phyloP scores from a whole-genome alignment of 1,140 invertebrate species.

The Periplaneta americana region DNA sequence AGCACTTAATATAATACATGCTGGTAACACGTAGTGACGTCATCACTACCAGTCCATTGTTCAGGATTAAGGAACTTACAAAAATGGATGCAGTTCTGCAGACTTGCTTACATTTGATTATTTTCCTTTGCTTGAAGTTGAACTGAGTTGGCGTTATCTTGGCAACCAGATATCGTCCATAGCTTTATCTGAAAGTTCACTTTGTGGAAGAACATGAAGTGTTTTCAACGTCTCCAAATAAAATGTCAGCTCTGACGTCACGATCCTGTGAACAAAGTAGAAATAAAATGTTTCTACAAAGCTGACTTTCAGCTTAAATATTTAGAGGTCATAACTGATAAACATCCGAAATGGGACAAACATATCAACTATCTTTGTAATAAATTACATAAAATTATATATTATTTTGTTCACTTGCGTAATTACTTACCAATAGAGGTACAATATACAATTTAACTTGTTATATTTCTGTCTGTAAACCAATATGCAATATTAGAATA shows the following conservation, averaged over 20 bases:
- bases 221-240: slow-evolving; percentile 89
- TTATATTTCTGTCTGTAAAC: too few relatives aligned
- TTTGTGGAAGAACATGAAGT: slow-evolving; percentile 70
- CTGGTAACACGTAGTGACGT: too few relatives aligned
- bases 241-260: slow-evolving; percentile 92
- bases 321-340: not conserved
- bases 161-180: slow-evolving; percentile 66
- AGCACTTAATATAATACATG: too few relatives aligned
- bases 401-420: too few relatives aligned
- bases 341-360: not conserved
- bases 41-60: too few relatives aligned
- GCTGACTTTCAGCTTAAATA: not conserved
- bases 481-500: too few relatives aligned
- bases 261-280: slow-evolving; percentile 53
- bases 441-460: too few relatives aligned
- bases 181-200: slow-evolving; percentile 64
- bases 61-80: too few relatives aligned
- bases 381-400: too few relatives aligned
- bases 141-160: not conserved
- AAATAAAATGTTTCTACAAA: not conserved
- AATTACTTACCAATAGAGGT: too few relatives aligned
- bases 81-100: too few relatives aligned
- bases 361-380: too few relatives aligned
- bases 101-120: not conserved
- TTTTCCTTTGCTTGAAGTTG: not conserved